These are phyloP conservation scores for Coregonus clupeaformis DNA, from an alignment of 2,113 vertebrate species.

Conservation along the genomic window DNA sequence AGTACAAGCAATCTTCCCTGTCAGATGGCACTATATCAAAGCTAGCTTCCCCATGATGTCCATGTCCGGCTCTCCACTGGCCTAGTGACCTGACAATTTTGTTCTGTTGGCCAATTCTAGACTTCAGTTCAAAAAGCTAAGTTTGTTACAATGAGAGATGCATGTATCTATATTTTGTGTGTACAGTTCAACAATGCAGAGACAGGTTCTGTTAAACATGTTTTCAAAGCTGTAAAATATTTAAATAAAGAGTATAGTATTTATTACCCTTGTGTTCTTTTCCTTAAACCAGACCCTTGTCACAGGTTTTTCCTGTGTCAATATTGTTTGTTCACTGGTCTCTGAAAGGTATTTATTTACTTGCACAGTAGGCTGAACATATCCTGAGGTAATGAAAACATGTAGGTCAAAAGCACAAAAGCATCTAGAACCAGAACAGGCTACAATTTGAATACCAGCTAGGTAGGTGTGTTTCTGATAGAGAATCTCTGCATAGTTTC, in stretches of 20 bases:
- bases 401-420: background rate
- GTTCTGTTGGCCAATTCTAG: slow-evolving; percentile 11
- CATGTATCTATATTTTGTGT: slow-evolving; percentile 42
- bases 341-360: background rate
- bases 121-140: slow-evolving; percentile 10
- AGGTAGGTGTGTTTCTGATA: background rate
- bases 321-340: background rate
- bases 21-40: slow-evolving; percentile 17
- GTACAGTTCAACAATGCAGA: slow-evolving; percentile 75
- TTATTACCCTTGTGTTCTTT: slow-evolving; percentile 72
- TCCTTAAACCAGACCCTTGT: slow-evolving; percentile 3
- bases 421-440: background rate
- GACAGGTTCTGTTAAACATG: slow-evolving; percentile 82
- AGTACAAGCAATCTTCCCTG: slow-evolving; percentile 34
- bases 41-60: slow-evolving; percentile 15
- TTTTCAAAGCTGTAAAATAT: slow-evolving; percentile 91
- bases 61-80: slow-evolving; percentile 18
- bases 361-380: background rate
- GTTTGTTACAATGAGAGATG: slow-evolving; percentile 45
- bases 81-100: slow-evolving; percentile 5
- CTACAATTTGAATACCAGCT: background rate
- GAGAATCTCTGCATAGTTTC: slow-evolving; percentile 7
- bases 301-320: background rate
- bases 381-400: background rate
- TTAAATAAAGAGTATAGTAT: slow-evolving; percentile 95